A percentile compares a stretch with the other conserved stretches of the same genome.
Evolutionary conservation across 2,888 invertebrate genomes (phyloP).

Genomic region (Anorthoa munda): DNA sequence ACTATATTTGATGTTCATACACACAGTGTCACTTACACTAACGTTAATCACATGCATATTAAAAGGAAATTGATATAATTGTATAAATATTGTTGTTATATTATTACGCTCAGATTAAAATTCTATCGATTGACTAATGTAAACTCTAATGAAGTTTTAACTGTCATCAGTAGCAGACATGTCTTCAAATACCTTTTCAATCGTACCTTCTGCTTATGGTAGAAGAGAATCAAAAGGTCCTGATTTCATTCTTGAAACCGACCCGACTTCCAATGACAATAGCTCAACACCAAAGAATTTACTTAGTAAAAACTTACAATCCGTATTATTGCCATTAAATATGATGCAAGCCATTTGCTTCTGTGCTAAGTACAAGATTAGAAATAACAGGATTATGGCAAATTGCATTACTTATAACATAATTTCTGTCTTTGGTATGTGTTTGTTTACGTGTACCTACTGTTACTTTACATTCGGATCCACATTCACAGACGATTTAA

Average conservation of each 20-base stretch:
- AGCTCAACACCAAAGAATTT: neutral
- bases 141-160: neutral
- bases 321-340: neutral
- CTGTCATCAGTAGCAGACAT: neutral
- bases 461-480: neutral
- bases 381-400: neutral
- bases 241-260: neutral
- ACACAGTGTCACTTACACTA: no score
- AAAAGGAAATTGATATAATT: no score
- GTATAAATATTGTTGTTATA: no score
- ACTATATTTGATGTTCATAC: no score
- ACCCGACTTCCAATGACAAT: neutral
- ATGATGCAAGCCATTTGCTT: constrained; percentile 2
- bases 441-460: neutral
- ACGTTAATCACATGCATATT: no score
- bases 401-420: neutral
- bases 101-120: no score
- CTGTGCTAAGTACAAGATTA: constrained; percentile 2
- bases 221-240: neutral
- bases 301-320: neutral
- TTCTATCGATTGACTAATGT: neutral
- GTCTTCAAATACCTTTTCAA: neutral
- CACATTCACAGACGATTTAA: neutral
- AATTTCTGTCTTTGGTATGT: neutral
- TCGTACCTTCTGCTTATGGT: neutral